Conservation (phyloP, 2,113 vertebrate species). For the Toxotes jaculatrix region DNA sequence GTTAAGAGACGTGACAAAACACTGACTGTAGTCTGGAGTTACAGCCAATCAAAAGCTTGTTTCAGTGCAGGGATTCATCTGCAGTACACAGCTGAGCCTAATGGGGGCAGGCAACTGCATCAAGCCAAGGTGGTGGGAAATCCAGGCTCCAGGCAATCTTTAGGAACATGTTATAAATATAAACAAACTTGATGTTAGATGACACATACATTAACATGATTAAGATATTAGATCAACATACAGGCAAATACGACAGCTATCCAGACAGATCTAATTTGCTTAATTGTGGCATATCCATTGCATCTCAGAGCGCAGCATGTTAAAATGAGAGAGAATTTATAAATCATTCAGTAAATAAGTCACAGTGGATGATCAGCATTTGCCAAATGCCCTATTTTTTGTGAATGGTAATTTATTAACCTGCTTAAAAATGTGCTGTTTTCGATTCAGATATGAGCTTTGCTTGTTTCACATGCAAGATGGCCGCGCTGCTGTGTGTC, state of each 20-base stretch:
- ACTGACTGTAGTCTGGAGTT: conserved; percentile 10
- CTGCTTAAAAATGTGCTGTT: conserved; percentile 12
- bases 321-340: conserved; percentile 43
- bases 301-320: conserved; percentile 11
- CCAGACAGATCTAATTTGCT: conserved; percentile 37
- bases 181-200: conserved; percentile 32
- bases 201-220: conserved; percentile 45
- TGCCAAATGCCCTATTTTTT: conserved; percentile 51
- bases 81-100: conserved; percentile 66
- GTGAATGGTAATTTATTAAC: conserved; percentile 43
- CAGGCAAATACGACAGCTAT: conserved; percentile 23
- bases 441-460: conserved; percentile 19
- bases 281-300: conserved; percentile 29
- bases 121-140: conserved; percentile 13
- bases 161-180: conserved; percentile 36
- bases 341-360: conserved; percentile 55
- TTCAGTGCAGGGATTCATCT: conserved; percentile 20
- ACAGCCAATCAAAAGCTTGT: not conserved
- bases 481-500: conserved; percentile 11
- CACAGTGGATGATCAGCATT: conserved; percentile 51
- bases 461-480: conserved; percentile 12
- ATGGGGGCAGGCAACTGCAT: conserved; percentile 74
- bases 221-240: conserved; percentile 18
- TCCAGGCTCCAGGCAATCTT: conserved; percentile 34
- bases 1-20: not conserved